Percentiles rank a stretch among this genome's conserved stretches.
phyloP scores from a whole-genome alignment of 2,888 invertebrate species.

The Hirtodrosophila trivittata region DNA sequence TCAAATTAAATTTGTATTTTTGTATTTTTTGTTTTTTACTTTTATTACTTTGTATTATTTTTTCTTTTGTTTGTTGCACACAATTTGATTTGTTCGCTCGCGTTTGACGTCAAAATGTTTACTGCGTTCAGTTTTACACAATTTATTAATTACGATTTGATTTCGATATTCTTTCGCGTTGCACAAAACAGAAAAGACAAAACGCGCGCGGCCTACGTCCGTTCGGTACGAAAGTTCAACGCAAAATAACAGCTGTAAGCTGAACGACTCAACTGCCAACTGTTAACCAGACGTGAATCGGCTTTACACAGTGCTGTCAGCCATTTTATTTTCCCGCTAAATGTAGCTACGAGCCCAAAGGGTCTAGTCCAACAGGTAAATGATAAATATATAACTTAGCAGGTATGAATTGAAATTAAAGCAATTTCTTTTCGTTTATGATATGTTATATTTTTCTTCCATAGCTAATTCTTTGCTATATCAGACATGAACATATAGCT shows the following conservation, averaged over 20 bases:
- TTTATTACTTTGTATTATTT: not conserved
- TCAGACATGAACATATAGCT: too few species aligned
- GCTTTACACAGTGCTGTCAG: constrained; percentile 29
- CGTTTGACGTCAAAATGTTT: constrained; percentile 45
- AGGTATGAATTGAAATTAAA: too few species aligned
- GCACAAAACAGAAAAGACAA: too few species aligned
- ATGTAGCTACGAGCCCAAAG: not conserved
- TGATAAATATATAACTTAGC: not conserved
- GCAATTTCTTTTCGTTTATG: too few species aligned
- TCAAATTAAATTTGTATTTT: constrained; percentile 37
- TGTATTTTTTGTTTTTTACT: constrained; percentile 7
- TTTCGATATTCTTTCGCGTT: constrained; percentile 18
- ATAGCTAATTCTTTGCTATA: too few species aligned
- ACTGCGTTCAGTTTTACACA: constrained; percentile 39
- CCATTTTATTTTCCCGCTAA: constrained; percentile 23
- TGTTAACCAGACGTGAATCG: constrained; percentile 20
- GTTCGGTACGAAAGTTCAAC: constrained; percentile 52
- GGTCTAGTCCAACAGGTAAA: not conserved
- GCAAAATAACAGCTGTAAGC: constrained; percentile 45
- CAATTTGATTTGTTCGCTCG: constrained; percentile 14
- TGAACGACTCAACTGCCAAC: constrained; percentile 7
- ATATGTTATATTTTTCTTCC: too few species aligned
- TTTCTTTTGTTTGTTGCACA: not conserved
- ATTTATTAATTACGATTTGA: constrained; percentile 35
- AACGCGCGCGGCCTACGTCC: constrained; percentile 58